phyloP scores from a whole-genome alignment of 2,888 invertebrate species.

The Acanthosepion esculentum region DNA sequence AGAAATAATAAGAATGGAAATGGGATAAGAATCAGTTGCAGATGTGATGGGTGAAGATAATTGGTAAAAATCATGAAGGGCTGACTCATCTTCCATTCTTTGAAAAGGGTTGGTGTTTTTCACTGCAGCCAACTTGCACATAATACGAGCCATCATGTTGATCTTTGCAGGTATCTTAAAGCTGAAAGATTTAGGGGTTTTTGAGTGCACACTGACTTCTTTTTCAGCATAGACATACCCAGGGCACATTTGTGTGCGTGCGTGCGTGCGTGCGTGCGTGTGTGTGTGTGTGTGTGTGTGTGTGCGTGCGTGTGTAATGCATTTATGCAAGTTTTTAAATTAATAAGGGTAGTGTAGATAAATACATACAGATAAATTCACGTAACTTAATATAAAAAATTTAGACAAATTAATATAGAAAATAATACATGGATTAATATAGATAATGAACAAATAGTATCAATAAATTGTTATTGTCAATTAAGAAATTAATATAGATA shows the following conservation, averaged over 20 bases:
- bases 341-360: no score
- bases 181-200: background rate
- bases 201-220: background rate
- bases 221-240: background rate
- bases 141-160: background rate
- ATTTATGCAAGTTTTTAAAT: no score
- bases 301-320: background rate
- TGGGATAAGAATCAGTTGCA: background rate
- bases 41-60: background rate
- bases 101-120: background rate
- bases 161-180: background rate
- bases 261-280: background rate
- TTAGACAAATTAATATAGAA: no score
- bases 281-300: background rate
- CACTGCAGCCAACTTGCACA: background rate
- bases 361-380: no score
- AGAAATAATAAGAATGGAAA: background rate
- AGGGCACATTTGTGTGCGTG: background rate
- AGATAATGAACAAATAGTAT: no score
- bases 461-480: no score
- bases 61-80: slow-evolving; percentile 17
- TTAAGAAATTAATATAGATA: no score
- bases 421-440: no score
- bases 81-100: slow-evolving; percentile 11
- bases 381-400: no score